A percentile compares a stretch with the other conserved stretches of the same genome.
phyloP scores from a whole-genome alignment of 1,140 invertebrate genomes.

The Leucophenga varia region DNA sequence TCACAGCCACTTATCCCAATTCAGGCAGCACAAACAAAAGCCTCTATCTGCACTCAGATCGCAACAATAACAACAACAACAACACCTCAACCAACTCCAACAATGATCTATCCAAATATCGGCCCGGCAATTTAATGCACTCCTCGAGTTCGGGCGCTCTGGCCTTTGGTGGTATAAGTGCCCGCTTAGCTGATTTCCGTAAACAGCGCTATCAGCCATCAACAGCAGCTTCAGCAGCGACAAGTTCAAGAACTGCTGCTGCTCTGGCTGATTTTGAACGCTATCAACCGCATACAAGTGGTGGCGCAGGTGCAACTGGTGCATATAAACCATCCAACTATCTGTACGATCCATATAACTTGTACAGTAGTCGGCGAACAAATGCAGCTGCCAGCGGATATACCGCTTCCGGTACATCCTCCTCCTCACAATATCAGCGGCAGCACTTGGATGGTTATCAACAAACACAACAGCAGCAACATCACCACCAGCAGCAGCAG shows the following conservation, averaged over 20 bases:
- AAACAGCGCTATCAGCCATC: conserved; percentile 33
- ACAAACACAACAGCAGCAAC: conserved; percentile 30
- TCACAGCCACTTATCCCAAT: no score
- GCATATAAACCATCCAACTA: conserved; percentile 23
- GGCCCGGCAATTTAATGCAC: conserved; percentile 42
- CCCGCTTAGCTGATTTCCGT: conserved; percentile 42
- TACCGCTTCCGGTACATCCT: no score
- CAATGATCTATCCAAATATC: conserved; percentile 47
- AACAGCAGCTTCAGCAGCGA: conserved; percentile 13
- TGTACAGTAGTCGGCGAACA: conserved; percentile 17
- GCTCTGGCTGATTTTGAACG: conserved; percentile 46
- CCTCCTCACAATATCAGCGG: conserved; percentile 30
- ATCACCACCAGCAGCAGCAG: conserved; percentile 21
- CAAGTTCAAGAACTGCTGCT: conserved; percentile 43
- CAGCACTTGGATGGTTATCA: conserved; percentile 30
- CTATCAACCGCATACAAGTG: conserved; percentile 7
- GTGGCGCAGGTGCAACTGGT: conserved; percentile 16
- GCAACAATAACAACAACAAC: conserved; percentile 30
- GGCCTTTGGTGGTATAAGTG: conserved; percentile 49
- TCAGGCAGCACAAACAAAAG: conserved; percentile 28
- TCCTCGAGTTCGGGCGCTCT: conserved; percentile 47
- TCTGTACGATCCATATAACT: conserved; percentile 36
- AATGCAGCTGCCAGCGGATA: not conserved
- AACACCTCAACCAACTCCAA: not conserved
- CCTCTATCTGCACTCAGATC: conserved; percentile 45